These are phyloP conservation scores for Sarcophaga bullata DNA, from an alignment of 1,140 invertebrate species.

Conservation along the genomic window DNA sequence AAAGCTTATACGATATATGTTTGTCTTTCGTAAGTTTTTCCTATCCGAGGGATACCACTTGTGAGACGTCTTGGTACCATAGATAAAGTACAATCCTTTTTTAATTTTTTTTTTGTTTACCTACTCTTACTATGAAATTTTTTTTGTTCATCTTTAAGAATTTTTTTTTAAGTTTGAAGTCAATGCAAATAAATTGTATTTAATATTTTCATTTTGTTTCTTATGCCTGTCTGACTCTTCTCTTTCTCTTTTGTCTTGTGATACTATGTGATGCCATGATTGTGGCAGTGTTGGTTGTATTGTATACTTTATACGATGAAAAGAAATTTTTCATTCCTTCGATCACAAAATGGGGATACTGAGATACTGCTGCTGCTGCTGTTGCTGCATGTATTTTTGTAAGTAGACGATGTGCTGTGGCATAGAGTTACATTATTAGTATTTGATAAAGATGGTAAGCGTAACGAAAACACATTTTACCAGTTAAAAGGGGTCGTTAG, in stretches of 20 bases:
- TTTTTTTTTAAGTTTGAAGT: slow-evolving; percentile 4
- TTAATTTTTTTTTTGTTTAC: too few relatives aligned
- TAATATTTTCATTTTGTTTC: slow-evolving; percentile 40
- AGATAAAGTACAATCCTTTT: too few relatives aligned
- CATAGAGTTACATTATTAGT: slow-evolving; percentile 59
- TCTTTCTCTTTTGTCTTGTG: not conserved
- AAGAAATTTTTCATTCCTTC: not conserved
- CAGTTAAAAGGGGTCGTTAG: slow-evolving; percentile 65
- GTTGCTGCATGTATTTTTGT: not conserved
- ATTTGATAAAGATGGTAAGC: slow-evolving; percentile 66
- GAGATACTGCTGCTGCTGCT: slow-evolving; percentile 14
- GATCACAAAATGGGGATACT: not conserved
- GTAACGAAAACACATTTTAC: slow-evolving; percentile 66
- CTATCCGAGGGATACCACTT: too few relatives aligned
- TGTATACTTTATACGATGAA: slow-evolving; percentile 21
- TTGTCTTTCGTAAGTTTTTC: too few relatives aligned
- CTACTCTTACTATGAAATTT: too few relatives aligned
- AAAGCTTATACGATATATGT: too few relatives aligned
- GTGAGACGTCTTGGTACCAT: too few relatives aligned
- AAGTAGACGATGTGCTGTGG: slow-evolving; percentile 42
- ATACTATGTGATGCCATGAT: too few relatives aligned
- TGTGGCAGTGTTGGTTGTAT: not conserved
- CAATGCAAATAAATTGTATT: slow-evolving; percentile 44
- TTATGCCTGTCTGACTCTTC: not conserved
- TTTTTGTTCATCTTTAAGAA: not conserved